Conservation (phyloP, 2,797 vertebrate genomes). For the Molossus molossus region DNA sequence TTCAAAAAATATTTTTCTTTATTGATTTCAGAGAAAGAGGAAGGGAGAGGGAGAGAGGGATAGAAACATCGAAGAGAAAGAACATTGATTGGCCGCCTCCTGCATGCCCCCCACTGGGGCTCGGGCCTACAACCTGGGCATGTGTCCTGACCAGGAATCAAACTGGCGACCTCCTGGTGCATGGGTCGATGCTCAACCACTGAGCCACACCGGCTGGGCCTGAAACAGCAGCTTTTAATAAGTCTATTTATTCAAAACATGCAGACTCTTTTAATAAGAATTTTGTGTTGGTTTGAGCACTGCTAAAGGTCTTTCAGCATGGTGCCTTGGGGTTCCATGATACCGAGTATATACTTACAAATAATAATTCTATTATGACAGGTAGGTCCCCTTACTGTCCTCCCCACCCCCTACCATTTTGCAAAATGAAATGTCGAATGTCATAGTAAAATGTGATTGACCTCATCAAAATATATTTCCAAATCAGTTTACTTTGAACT, state of each 20-base stretch:
- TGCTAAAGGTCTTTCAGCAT: neutral
- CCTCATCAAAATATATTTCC: conserved; percentile 29
- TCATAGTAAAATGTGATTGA: neutral
- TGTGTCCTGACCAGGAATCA: too few relatives aligned
- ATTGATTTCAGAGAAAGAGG: too few relatives aligned
- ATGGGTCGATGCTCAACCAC: too few relatives aligned
- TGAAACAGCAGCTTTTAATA: conserved; percentile 46
- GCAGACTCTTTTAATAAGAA: neutral
- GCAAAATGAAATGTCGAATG: neutral
- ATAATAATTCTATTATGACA: neutral
- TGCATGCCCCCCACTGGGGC: too few relatives aligned
- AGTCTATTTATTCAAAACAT: conserved; percentile 8
- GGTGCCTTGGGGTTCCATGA: neutral
- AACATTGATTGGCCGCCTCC: too few relatives aligned
- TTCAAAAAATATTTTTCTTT: too few relatives aligned
- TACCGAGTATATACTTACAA: neutral
- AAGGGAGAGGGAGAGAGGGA: too few relatives aligned
- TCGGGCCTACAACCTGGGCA: too few relatives aligned
- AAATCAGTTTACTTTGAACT: neutral
- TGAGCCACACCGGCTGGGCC: too few relatives aligned
- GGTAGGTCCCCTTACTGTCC: neutral
- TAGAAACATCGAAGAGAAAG: too few relatives aligned
- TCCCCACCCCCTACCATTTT: rapidly evolving
- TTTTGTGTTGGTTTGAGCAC: conserved; percentile 28
- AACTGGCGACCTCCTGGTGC: too few relatives aligned